Base-by-base conservation (phyloP, 2,888 invertebrate species). In the Yponomeuta malinellus region DNA sequence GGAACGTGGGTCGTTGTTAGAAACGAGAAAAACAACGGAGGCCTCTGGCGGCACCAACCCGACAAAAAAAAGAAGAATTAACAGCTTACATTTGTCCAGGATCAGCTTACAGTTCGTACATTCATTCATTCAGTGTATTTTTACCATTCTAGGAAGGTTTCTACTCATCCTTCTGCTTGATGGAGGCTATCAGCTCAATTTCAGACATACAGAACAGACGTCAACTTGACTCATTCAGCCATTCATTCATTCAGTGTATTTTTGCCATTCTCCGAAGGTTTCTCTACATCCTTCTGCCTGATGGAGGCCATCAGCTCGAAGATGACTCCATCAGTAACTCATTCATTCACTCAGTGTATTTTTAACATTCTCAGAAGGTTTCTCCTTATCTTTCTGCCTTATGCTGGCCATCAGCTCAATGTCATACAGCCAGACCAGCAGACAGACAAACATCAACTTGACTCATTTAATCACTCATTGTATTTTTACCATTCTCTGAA, bases 321-420 rank as follows among this genome's bases (percentile, higher is more conserved):
- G 9, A 43, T 6, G 43, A 43, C 43, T 0, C 6, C 43, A 43
- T 8, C 1, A 1, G 9, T 5, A 5, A 43, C 6, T 43, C 43
- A 43, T 43, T 43, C 43, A 43, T 43, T 5, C 33, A 33, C 33
- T 33, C 33, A 33, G 5, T 33, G 43, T 43, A 10, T 10, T 2
- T 12, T 10, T 15, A 52, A 8, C 52, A 52, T 52, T 52, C 2
- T n/a, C 15, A 5, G 15, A 6, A 10, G 2, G 37, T 70, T 63
- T 15, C 52, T 89, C 87, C 66, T 90, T 89, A 70, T 82, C 82
- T 8, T 82, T 78, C 67, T 78, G 84, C 73, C 87, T 90, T 75
- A 87, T 89, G 72, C 76, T 84, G 1, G 91, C 92, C 90, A 91
- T 91, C 0, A 92, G 84, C 73, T 92, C 92, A 63, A 92, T 92